Base-by-base conservation (phyloP, 2,888 invertebrate species). In the Yponomeuta sedellus region DNA sequence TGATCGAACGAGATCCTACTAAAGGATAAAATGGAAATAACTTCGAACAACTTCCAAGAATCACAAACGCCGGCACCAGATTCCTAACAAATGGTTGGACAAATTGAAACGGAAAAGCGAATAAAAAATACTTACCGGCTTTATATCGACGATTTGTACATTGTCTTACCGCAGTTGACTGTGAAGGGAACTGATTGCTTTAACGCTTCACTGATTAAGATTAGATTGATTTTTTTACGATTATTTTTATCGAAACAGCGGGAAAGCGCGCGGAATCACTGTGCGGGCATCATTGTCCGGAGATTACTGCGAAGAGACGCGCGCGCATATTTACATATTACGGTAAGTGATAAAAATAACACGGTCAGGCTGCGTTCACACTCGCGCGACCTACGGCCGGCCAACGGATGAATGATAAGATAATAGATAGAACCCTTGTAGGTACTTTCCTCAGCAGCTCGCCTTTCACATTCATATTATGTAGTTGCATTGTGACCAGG, bases 331-430 rank as follows among this genome's bases (percentile, higher is more conserved):
- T 79, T 74, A 72, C 79, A 83, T 82, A 72, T 79, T 83, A 82
- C 81, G 76, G 82, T 76, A 70, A 77, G 77, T 79, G 83, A 84
- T 83, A 85, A 85, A 85, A 83, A 85, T 52, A 52, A 12, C 44
- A 16, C 34, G 34, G 5, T 34, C 8, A 34, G 34, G 6, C 34
- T 34, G 0, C 34, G 34, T 34, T 19, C n/a, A 57, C 57, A 57
- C 20, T 10, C 57, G 12, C 57, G 57, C n/a, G 12, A 16, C 16
- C 12, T 44, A 52, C 44, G 8, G 44, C 16, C 44, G 44, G 44
- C 44, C 44, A 16, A 34, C 10, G 6, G 34, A 34, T 34, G 8
- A 34, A 34, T 34, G 34, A 34, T 34, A 34, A 34, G 5, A 34
- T 2, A 4, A 28, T n/a, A n/a, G n/a, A n/a, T n/a, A n/a, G n/a